Evolutionary conservation across 2,888 invertebrate genomes (phyloP).

Genomic region (Rotaria sp.): DNA sequence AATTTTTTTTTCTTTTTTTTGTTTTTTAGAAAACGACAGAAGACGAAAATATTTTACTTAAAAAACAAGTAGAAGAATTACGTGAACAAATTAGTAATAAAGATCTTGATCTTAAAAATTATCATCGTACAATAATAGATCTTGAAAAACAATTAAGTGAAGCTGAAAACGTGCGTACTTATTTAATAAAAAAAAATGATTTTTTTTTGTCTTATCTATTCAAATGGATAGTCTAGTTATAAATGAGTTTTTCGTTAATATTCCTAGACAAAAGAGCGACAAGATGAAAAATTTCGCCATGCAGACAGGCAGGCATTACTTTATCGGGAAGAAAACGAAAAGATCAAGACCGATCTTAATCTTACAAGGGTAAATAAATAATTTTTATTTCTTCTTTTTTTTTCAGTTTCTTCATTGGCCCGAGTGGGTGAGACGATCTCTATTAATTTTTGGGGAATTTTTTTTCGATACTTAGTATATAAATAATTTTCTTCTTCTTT

Average conservation of each 20-base stretch:
- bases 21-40: background rate
- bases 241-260: background rate
- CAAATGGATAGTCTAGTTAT: background rate
- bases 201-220: background rate
- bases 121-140: background rate
- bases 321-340: conserved; percentile 22
- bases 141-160: background rate
- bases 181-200: background rate
- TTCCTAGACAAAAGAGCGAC: conserved; percentile 3
- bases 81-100: background rate
- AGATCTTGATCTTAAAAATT: background rate
- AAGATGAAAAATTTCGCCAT: conserved; percentile 1
- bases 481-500: too few species aligned
- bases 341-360: background rate
- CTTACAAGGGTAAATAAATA: background rate
- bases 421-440: too few species aligned
- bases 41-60: background rate
- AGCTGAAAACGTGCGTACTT: background rate
- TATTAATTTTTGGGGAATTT: too few species aligned
- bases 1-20: background rate
- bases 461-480: too few species aligned
- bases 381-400: background rate
- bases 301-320: background rate
- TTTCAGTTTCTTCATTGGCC: too few species aligned
- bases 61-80: conserved; percentile 16